Conservation (phyloP, 2,888 invertebrate genomes). For the Leistus spinibarbis region DNA sequence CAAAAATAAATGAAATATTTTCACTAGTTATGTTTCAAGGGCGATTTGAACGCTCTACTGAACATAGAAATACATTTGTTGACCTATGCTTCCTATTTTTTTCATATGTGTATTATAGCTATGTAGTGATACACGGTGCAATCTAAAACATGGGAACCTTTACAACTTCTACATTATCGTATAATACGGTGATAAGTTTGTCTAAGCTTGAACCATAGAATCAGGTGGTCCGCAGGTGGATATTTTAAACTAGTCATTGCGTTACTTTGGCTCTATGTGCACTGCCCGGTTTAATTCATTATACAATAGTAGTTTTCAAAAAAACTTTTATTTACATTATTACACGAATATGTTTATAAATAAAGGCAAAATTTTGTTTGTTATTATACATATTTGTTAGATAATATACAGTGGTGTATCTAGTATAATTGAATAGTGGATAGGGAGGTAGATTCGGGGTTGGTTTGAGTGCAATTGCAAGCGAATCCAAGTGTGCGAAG, state of each 20-base stretch:
- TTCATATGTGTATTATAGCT: conserved; percentile 7
- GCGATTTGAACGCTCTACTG: conserved; percentile 20
- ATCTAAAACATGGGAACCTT: conserved; percentile 15
- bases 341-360: conserved; percentile 3
- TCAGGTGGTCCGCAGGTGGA: conserved; percentile 27
- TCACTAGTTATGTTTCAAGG: conserved; percentile 13
- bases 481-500: too few relatives aligned
- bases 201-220: conserved; percentile 24
- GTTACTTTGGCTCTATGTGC: conserved; percentile 27
- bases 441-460: background rate
- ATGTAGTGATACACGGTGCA: conserved; percentile 13
- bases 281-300: conserved; percentile 5
- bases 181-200: conserved; percentile 17
- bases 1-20: background rate
- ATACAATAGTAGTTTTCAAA: background rate
- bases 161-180: background rate
- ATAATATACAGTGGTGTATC: background rate
- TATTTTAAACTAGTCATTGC: conserved; percentile 30
- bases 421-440: background rate
- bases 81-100: conserved; percentile 25
- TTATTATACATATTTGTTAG: background rate
- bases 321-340: background rate
- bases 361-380: conserved; percentile 1
- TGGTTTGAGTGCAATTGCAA: too few relatives aligned
- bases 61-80: conserved; percentile 7